Percentiles rank a stretch among this genome's conserved stretches.
These are phyloP conservation scores for Poecilia latipinna DNA, from an alignment of 2,113 vertebrate genomes.

Conservation along the genomic window DNA sequence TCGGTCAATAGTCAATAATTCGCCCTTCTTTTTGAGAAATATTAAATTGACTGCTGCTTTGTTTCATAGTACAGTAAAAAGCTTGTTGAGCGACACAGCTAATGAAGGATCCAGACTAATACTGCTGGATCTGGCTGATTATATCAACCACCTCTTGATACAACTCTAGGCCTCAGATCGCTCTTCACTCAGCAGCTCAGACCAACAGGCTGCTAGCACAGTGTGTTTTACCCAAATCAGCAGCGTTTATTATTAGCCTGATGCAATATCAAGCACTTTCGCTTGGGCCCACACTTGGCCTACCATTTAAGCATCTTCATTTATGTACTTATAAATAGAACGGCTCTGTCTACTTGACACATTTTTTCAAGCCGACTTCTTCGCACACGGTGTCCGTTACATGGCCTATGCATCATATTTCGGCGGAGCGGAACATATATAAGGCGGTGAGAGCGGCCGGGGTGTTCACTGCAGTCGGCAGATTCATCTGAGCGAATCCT, in stretches of 20 bases:
- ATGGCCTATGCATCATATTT: conserved; percentile 81
- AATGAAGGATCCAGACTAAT: not conserved
- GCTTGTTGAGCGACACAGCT: not conserved
- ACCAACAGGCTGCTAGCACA: conserved; percentile 44
- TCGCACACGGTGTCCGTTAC: conserved; percentile 81
- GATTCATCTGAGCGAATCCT: conserved; percentile 74
- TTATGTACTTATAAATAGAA: conserved; percentile 85
- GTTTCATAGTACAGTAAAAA: conserved; percentile 3
- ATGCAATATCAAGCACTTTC: conserved; percentile 83
- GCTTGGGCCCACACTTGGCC: conserved; percentile 70
- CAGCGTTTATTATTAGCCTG: conserved; percentile 82
- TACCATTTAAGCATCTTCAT: conserved; percentile 86
- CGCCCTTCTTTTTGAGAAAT: not conserved
- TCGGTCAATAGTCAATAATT: not conserved
- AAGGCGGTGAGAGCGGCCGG: conserved; percentile 55
- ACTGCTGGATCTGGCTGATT: not conserved
- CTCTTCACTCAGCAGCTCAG: conserved; percentile 33
- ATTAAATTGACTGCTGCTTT: not conserved
- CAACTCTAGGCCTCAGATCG: conserved; percentile 29
- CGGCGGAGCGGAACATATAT: conserved; percentile 75
- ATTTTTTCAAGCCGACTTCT: conserved; percentile 74
- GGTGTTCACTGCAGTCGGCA: conserved; percentile 77
- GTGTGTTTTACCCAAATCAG: conserved; percentile 75
- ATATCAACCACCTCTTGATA: not conserved
- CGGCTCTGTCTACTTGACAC: conserved; percentile 82